Base-by-base conservation (phyloP, 2,113 vertebrate species). In the Pseudonaja textilis region DNA sequence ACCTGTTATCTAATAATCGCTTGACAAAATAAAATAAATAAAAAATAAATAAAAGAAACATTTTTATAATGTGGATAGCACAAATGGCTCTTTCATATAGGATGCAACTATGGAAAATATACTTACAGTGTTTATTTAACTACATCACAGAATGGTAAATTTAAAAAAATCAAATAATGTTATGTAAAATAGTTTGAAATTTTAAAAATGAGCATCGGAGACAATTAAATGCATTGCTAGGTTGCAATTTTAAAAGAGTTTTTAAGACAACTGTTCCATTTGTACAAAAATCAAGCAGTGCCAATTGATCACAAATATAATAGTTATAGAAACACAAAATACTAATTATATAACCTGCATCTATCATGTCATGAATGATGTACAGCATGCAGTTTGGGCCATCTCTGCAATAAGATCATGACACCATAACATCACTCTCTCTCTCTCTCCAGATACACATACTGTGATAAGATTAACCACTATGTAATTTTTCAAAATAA, bases 241-340 rank as follows among this genome's bases (percentile, higher is more conserved):
- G n/a, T 10, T 74, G n/a, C 92, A 92, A 86, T 45, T 25, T 20
- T 5, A 26, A 57, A 39, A 61, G 1, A 56, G 88, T 7, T 91
- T 56, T 61, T 20, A 69, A 86, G 39, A 91, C 4, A 88, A n/a
- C 59, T 4, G 39, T 87, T n/a, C 89, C 85, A 90, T 39, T 26
- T 52, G 94, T 87, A 88, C 25, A 29, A 91, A 25, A 92, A 4
- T 69, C 10, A 55, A 93, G 0, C 50, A 93, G 0, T 55, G 26
- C 64, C 91, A 74, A 89, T 56, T 89, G 89, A 59, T 85, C 52
- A 92, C 20, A n/a, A n/a, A 61, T 22, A 56, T 12, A 87, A 91
- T 20, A 94, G 64, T 6, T 22, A 85, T 10, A 20, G 87, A 7
- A 87, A 29, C 0, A n/a, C 74, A 89, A 85, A 81, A 74, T 39